phyloP scores from a whole-genome alignment of 2,888 invertebrate genomes.

The Oscheius sp. region DNA sequence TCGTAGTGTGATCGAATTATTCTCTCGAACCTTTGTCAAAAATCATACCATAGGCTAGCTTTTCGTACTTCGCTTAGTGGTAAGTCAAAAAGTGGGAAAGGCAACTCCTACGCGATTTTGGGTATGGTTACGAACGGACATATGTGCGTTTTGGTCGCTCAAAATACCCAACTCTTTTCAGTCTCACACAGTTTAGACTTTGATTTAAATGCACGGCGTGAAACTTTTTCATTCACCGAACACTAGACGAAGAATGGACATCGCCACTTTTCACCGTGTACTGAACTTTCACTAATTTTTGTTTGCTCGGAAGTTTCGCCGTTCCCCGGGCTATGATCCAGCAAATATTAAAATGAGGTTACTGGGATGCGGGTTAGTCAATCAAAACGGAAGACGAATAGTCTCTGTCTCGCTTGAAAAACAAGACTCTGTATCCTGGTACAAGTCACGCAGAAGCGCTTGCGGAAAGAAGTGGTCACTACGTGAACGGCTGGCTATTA shows the following conservation, averaged over 20 bases:
- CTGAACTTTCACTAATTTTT: conserved; percentile 32
- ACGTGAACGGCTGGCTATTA: neutral
- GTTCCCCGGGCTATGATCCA: conserved; percentile 30
- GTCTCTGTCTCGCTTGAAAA: neutral
- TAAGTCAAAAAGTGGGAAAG: too few relatives aligned
- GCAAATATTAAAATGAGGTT: conserved; percentile 35
- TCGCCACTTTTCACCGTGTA: neutral
- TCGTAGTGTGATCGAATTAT: too few relatives aligned
- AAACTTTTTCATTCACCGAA: neutral
- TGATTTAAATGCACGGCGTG: too few relatives aligned
- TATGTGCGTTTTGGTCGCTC: too few relatives aligned
- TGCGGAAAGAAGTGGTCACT: neutral
- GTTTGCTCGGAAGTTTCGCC: conserved; percentile 35
- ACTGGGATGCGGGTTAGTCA: conserved; percentile 35
- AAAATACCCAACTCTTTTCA: too few relatives aligned
- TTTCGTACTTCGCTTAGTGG: too few relatives aligned
- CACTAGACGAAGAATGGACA: neutral
- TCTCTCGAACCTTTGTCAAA: too few relatives aligned
- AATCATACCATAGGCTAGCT: too few relatives aligned
- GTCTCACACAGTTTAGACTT: too few relatives aligned
- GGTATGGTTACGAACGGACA: too few relatives aligned
- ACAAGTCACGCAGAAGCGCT: conserved; percentile 21
- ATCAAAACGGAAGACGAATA: conserved; percentile 25
- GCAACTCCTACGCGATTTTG: too few relatives aligned
- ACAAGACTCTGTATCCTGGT: conserved; percentile 23